Evolutionary conservation across 2,888 invertebrate species (phyloP), one percentile per base, ranked within the genome.

Genomic region (Dascillus cervinus): DNA sequence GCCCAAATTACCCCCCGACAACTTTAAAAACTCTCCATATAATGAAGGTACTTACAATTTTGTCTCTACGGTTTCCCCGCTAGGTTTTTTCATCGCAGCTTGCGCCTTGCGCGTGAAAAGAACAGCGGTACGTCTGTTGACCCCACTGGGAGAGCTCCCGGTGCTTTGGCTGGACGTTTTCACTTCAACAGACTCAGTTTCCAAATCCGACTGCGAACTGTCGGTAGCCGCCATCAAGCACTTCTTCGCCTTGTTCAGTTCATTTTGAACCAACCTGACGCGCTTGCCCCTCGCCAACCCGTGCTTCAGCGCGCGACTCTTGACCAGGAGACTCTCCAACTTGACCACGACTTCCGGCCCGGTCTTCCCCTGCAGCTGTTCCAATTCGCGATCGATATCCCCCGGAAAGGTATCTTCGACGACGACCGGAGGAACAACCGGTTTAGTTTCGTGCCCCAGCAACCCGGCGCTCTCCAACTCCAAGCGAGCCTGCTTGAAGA

Each of bases 401-500:
- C 64, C 60, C 20, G 70, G 66, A 15, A 71, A 58, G 1, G 57
- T 58, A 51, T 73, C 73, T 40, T 72, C 61, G n/a, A n/a, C n/a
- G n/a, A n/a, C n/a, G 8, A 39, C 47, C 2, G 31, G 28, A 23
- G 50, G 37, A 13, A 50, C 32, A 2, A 39, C 13, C 8, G 29
- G 62, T 65, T 34, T 34, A 8, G 37, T 65, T 11, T 57, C 56
- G 12, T 67, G 53, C 10, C 55, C 60, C 2, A 62, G 41, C 46
- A 77, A 66, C 1, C 81, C 82, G 2, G 77, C 73, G 10, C 67
- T 64, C 34, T 75, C 73, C 9, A 84, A 70, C 52, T 87, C 86
- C 40, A 83, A 78, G 1, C 83, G 73, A 4, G 86, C 82, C 53
- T 82, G 79, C 1, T 83, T 77, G 55, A 95, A 82, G 23, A 94